Percentiles rank a stretch among this genome's conserved stretches.
Evolutionary conservation across 2,888 invertebrate genomes (phyloP).

Genomic region (Tenthredo livida): DNA sequence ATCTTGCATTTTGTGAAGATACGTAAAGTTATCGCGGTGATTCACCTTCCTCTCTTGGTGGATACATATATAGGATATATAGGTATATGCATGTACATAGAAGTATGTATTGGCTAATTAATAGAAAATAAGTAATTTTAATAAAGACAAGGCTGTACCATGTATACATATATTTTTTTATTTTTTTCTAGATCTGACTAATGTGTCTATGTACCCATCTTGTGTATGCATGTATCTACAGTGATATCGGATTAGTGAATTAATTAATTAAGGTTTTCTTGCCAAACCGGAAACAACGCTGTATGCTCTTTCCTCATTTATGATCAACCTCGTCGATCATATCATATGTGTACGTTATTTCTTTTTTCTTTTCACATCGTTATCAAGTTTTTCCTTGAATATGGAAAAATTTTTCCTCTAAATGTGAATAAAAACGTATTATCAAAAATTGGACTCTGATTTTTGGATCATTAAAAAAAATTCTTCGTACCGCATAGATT

Average conservation of each 20-base stretch:
- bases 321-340: not conserved
- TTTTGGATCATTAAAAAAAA: not conserved
- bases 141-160: constrained; percentile 37
- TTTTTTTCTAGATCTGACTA: not conserved
- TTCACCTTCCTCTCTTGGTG: not conserved
- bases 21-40: constrained; percentile 34
- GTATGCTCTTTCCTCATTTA: not conserved
- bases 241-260: not conserved
- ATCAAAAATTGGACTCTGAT: too few relatives aligned
- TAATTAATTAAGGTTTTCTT: not conserved
- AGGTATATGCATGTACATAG: not conserved
- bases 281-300: not conserved
- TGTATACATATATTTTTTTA: not conserved
- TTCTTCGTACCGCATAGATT: too few relatives aligned
- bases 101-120: constrained; percentile 21
- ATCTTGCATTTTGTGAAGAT: not conserved
- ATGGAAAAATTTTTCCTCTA: too few relatives aligned
- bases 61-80: not conserved
- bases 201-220: too few relatives aligned
- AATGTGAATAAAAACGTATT: too few relatives aligned
- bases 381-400: not conserved
- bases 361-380: not conserved
- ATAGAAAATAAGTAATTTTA: constrained; percentile 42
- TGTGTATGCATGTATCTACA: not conserved
- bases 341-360: not conserved